Percentiles rank a stretch among this genome's conserved stretches.
These are phyloP conservation scores for Drosophila phalerata DNA, from an alignment of 2,888 invertebrate genomes.

Conservation along the genomic window DNA sequence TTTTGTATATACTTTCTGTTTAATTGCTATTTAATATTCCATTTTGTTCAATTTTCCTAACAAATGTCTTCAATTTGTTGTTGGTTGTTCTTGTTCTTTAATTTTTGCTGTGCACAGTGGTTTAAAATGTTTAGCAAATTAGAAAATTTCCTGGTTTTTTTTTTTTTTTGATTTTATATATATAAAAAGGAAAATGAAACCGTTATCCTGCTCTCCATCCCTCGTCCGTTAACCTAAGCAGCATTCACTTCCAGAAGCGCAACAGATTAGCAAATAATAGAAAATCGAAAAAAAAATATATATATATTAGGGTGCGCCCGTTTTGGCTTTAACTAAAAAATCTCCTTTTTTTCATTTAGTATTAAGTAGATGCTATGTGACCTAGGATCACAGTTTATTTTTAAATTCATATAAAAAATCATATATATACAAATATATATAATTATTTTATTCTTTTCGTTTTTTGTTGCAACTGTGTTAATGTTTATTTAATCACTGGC, in stretches of 20 bases:
- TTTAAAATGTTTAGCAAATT: constrained; percentile 35
- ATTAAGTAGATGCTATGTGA: constrained; percentile 23
- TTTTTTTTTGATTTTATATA: too few species aligned
- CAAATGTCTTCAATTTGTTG: constrained; percentile 8
- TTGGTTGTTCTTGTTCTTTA: constrained; percentile 27
- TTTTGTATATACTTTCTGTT: constrained; percentile 59
- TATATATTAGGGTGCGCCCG: constrained; percentile 4
- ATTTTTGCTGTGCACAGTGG: constrained; percentile 21
- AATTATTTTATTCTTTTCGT: neutral
- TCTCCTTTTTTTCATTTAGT: neutral
- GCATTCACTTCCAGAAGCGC: constrained; percentile 8
- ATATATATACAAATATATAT: neutral
- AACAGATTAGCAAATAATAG: neutral
- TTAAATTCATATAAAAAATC: neutral
- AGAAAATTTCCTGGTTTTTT: constrained; percentile 7
- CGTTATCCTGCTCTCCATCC: constrained; percentile 23
- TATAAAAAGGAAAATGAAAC: constrained; percentile 47
- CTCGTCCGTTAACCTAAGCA: neutral
- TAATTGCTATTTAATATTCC: constrained; percentile 53
- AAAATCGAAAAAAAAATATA: neutral
- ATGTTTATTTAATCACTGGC: constrained; percentile 17
- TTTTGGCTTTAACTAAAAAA: constrained; percentile 11
- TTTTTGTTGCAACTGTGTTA: constrained; percentile 1
- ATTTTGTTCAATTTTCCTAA: constrained; percentile 25
- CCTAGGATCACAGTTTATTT: constrained; percentile 23